Evolutionary conservation across 2,797 vertebrate genomes (phyloP), one percentile per base, ranked within the genome.

Genomic region (Erethizon dorsatum): DNA sequence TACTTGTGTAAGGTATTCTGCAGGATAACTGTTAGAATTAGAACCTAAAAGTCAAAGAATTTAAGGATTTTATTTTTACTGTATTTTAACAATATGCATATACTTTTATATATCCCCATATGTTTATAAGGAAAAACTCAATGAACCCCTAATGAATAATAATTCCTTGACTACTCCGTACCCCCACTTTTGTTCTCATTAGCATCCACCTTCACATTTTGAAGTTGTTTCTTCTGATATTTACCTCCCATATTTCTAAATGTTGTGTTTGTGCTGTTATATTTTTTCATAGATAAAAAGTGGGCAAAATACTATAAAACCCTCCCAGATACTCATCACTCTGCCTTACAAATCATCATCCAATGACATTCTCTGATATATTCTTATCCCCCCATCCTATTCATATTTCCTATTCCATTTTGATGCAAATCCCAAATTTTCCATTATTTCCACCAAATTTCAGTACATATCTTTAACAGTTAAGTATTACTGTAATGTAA

Each of bases 401-500:
- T n/a, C 5, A 20, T 4, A 50, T 31, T 37, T 65, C 22, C 13
- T 5, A 28, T 33, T 22, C 18, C 14, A 45, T 59, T 67, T 41
- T 12, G 9, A 83, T 59, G 45, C 41, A 83, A 57, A 65, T 56
- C 33, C 31, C 3, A 41, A 45, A 50, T 41, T 54, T 45, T 57
- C 11, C 77, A 50, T 83, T 61, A 41, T 87, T 69, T 87, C 41
- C 69, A n/a, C 14, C 22, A 57, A 77, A 96, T 56, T 83, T 87
- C 90, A 83, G 6, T 12, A 41, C 28, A 17, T 45, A 22, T 73
- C 18, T 91, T 93, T 88, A 79, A 65, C 56, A 79, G 22, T 41
- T n/a, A 84, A 88, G 1, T 28, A 5, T 84, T 9, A 65, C 67
- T 83, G 47, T 78, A 54, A 83, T 3, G 54, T 41, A 69, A 83